Base-by-base conservation (phyloP, 2,888 invertebrate species). In the Pyrocoelia pectoralis region DNA sequence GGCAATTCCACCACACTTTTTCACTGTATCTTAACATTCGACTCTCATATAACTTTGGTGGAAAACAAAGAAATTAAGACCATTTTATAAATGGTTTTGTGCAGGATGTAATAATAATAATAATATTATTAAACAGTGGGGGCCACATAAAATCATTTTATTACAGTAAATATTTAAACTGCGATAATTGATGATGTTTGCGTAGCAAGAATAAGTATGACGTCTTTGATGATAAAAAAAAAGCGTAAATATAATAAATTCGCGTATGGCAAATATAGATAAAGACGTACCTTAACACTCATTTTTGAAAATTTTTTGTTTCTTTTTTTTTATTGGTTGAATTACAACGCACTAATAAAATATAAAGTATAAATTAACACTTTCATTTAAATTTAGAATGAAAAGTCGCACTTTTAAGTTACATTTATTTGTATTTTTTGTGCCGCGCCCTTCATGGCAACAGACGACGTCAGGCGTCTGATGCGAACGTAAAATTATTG, bases 391-490 rank as follows among this genome's bases (percentile, higher is more conserved):
- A 60, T 60, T 54, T 5, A 24, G 15, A 28, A 40, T 13, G 29
- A 52, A 15, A n/a, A 56, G 46, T 13, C 33, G 33, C 29, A 48
- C 15, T 48, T 48, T 15, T 10, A 2, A 15, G n/a, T 12, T 43
- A 15, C 43, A 46, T 46, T 41, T 53, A 40, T 57, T 43, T 38
- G 24, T 41, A 43, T 58, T 48, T 61, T 57, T 57, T 19, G 33
- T 61, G 60, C 54, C 65, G 60, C 65, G 65, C 65, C 65, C 65
- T 65, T 56, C 54, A 58, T 58, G 55, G 54, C 58, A 53, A 46
- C 40, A 41, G 38, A 43, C 38, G 65, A 65, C 65, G 65, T 43
- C 60, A 60, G 52, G 59, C 65, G 60, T 46, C 55, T 46, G 13
- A 56, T 52, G 50, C 13, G 51, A 43, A 50, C 56, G 56, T 24